These are phyloP conservation scores for Andrena minutula DNA, from an alignment of 2,888 invertebrate species.

Conservation along the genomic window DNA sequence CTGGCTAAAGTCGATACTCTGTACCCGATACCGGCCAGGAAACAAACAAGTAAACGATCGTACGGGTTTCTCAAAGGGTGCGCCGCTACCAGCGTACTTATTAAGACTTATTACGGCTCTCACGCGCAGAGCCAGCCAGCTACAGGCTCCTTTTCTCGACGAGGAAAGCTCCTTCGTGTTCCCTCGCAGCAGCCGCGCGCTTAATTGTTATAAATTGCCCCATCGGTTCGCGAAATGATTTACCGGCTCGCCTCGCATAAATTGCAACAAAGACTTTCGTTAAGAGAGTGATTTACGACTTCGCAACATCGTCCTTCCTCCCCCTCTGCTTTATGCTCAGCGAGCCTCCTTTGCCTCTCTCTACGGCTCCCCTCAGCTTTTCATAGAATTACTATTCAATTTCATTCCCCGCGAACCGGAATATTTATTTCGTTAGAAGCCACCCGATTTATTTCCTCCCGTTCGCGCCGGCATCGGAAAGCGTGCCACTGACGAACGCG, in stretches of 20 bases:
- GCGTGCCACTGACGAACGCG: not conserved
- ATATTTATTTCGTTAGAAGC: conserved; percentile 46
- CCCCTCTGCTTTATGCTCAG: conserved; percentile 73
- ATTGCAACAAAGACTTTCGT: conserved; percentile 83
- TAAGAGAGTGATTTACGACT: conserved; percentile 83
- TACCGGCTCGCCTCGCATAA: conserved; percentile 80
- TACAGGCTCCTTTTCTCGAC: conserved; percentile 70
- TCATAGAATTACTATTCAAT: conserved; percentile 63
- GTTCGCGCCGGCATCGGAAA: not conserved
- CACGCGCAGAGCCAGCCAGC: conserved; percentile 50
- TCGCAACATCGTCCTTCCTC: conserved; percentile 68
- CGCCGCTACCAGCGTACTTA: conserved; percentile 67
- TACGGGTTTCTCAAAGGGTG: conserved; percentile 42
- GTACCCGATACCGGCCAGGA: not conserved
- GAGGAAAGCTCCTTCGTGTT: conserved; percentile 61
- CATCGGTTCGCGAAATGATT: conserved; percentile 83
- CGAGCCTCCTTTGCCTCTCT: conserved; percentile 38
- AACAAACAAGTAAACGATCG: conserved; percentile 26
- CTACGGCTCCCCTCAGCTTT: conserved; percentile 10
- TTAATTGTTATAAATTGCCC: conserved; percentile 84
- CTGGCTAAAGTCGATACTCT: conserved; percentile 15
- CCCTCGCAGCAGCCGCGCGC: conserved; percentile 48
- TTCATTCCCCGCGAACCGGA: conserved; percentile 29
- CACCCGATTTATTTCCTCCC: conserved; percentile 31
- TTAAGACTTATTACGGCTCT: conserved; percentile 74